These are phyloP conservation scores for Hydropsyche betteni DNA, from an alignment of 2,888 invertebrate genomes.

Conservation along the genomic window DNA sequence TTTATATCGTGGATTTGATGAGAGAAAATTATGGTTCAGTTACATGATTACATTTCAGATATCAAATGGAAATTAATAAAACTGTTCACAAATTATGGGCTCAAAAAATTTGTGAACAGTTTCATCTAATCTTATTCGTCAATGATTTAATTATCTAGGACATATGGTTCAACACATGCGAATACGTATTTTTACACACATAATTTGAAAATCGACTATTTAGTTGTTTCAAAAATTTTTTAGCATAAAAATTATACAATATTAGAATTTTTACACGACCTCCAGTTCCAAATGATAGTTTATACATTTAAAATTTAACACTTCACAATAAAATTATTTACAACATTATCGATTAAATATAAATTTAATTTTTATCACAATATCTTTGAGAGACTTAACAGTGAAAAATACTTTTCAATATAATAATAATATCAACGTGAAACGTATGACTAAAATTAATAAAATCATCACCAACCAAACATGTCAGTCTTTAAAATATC, in stretches of 20 bases:
- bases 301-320: constrained; percentile 22
- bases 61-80: constrained; percentile 23
- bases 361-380: constrained; percentile 31
- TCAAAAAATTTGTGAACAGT: constrained; percentile 49
- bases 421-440: neutral
- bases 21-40: too few relatives aligned
- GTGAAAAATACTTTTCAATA: constrained; percentile 18
- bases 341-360: constrained; percentile 10
- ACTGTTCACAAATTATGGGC: constrained; percentile 51
- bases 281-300: neutral
- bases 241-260: constrained; percentile 18
- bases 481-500: neutral
- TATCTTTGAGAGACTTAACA: constrained; percentile 33
- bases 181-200: constrained; percentile 12
- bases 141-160: neutral
- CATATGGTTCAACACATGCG: neutral
- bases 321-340: neutral
- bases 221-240: neutral
- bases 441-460: neutral
- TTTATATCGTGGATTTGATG: too few relatives aligned
- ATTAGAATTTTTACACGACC: constrained; percentile 5
- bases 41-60: neutral
- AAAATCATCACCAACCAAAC: neutral
- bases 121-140: constrained; percentile 28
- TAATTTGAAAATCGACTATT: constrained; percentile 7